Evolutionary conservation across 2,888 invertebrate genomes (phyloP), one percentile per base, ranked within the genome.

Genomic region (Drosophila anomalata): DNA sequence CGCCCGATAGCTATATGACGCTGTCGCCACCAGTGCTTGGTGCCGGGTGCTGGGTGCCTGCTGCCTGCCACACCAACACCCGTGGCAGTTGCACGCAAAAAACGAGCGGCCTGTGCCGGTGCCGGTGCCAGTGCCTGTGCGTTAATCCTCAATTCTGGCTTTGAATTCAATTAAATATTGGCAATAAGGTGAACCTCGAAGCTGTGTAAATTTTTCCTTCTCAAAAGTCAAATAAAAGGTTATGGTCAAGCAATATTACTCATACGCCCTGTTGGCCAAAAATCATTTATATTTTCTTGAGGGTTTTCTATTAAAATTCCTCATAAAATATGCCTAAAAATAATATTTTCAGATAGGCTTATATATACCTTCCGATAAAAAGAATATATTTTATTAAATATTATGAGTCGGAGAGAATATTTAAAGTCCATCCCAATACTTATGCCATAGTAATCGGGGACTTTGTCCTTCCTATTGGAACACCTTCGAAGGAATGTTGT

Each of bases 1-100:
- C 70, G 55, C 48, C 73, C 66, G 84, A 72, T 55, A 61, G 72
- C 62, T 58, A 74, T 84, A 76, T 79, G 62, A 59, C 77, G 31
- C 33, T 70, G 71, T 62, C 62, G 73, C 52, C 47, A 65, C 67
- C 59, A 59, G 58, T 36, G 20, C 41, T 17, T 42, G 17, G 12
- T 11, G 62, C 20, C 51, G 20, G 33, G 22, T 22, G 22, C 22
- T 3, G 2, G 22, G 58, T 29, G 17, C 41, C 41, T 17, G 17
- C 4, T 11, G 62, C 20, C 51, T 33, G 36, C 14, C 36, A 22
- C 52, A 24, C 22, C 20, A 20, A 31, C 47, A 24, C n/a, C 55
- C 31, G 55, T 50, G 8, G 54, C 11, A 12, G 56, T 26, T 56
- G 63, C 52, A 55, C 65, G 77, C 75, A 66, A 68, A 79, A 70